Base-by-base conservation (phyloP, 1,140 invertebrate species). In the Musca domestica region DNA sequence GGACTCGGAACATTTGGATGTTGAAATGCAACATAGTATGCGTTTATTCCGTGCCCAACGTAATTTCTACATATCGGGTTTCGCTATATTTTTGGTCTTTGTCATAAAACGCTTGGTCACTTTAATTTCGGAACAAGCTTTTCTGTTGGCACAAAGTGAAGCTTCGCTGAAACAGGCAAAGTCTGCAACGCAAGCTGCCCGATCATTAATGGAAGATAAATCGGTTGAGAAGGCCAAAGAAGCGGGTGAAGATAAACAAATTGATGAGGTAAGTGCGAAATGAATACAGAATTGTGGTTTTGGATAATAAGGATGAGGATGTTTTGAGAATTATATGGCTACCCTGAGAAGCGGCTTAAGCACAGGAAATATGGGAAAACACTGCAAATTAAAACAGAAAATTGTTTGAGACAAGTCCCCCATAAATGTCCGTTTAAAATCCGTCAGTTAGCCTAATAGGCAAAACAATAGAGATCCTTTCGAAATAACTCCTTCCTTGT, bases 1-100 rank as follows among this genome's bases (percentile, higher is more conserved):
- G 34, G 73, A 79, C 0, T 84, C 87, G 71, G 85, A 70, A 67
- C 89, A 94, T 73, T 82, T 95, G 64, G 93, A 96, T 77, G 87
- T 91, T 17, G 95, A 96, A 84, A 91, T 97, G 89, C 94, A 97
- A 84, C 89, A 89, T 73, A 89, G 93, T 86, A 98, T 99, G 96
- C 89, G 94, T 67, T 82, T 99, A 34, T 99, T 99, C 84, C 87
- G 98, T 67, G 95, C 97, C 5, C 98, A 99, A 83, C 87, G 98
- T n/a, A 99, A 99, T 82, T 97, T 99, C 76, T 99, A 99, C 82
- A 99, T 99, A 72, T 95, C 95, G 58, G 97, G 98, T 10, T 98
- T 98, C 82, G 86, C 96, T 5, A 83, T 99, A 1, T 97, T 98
- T 75, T 83, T 99, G 12, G 88, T 88, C 1, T 81, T 92, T 48